Evolutionary conservation across 2,113 vertebrate species (phyloP), one percentile per base, ranked within the genome.

Genomic region (Gymnocephalus cernua): DNA sequence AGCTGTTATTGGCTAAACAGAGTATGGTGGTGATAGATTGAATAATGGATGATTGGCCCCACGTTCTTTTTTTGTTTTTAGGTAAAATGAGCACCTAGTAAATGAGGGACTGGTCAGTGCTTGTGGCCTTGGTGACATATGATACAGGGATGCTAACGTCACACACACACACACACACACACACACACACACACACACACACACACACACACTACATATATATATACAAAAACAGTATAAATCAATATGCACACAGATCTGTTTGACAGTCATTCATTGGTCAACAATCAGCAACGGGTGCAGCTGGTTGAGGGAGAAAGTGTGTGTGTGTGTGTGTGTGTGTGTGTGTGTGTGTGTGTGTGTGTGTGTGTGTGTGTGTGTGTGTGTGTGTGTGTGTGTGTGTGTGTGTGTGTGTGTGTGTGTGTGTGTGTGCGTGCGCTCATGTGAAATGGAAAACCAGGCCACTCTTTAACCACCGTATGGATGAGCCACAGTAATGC

Each of bases 281-380:
- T 82, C 85, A 84, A 82, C 74, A 83, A 84, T 75, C 77, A 41
- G 87, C 86, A 84, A 91, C 94, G 94, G 94, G 91, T 94, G 93
- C 90, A 85, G 85, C 82, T 82, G 73, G 83, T 75, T 66, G 50
- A 75, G 58, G 57, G 77, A 65, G 57, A 68, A 64, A n/a, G 11
- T 18, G 27, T 56, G 21, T 8, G 70, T 54, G 44, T 59, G 62
- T 45, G 68, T 50, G 48, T 82, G 29, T 29, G 29, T 32, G 29
- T 32, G 29, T 32, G 29, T 32, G 29, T 32, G 29, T 32, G 29
- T 77, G 84, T 61, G 78, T 73, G 81, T n/a, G 67, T 61, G 76
- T 38, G 64, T 21, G 74, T 59, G 66, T 44, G 48, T 64, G 65
- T 56, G 65, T 76, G 84, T 73, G 77, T 65, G 80, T 84, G 86